Base-by-base conservation (phyloP, 2,797 vertebrate species). In the Tenualosa thibaudeaui region DNA sequence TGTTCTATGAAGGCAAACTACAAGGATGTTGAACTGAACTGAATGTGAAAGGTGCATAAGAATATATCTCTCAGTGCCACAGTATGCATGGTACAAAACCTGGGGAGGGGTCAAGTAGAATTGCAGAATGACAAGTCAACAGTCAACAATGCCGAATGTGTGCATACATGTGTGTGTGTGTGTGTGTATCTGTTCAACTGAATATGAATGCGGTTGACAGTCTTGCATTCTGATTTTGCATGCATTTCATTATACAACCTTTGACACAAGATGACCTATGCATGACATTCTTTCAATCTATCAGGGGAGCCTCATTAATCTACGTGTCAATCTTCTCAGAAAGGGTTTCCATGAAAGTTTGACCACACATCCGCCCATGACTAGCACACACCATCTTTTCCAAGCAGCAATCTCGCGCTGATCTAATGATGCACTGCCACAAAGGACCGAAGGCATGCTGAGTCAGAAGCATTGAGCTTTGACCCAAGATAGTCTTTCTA, bases 341-440 rank as follows among this genome's bases (percentile, higher is more conserved):
- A 46, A 22, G 40, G 71, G 71, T 84, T 90, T 90, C 87, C 86
- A 43, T 87, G 87, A 89, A 88, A 87, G 78, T 26, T 22, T 82
- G 75, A 81, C 85, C 83, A 84, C 85, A 88, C 83, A 68, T 88
- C 87, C 71, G 82, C 46, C 78, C 2, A 37, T 78, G 71, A 15
- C 15, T 78, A 78, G 17, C 19, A 46, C 17, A 43, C 9, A 2
- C 37, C 17, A 19, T 22, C 37, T 19, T 8, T 0, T 8, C 46
- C 15, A 78, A 22, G 40, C 71, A 46, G 71, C 71, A 78, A 78
- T 78, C 71, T 78, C 68, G 6, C 1, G 31, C 68, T 9, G 5
- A 78, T 78, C 71, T 43, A 15, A 78, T 46, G 40, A 78, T 46
- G 40, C 71, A 78, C 40, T 7, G 13, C 37, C 71, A 46, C 71